A percentile compares a stretch with the other conserved stretches of the same genome.
Conservation (phyloP, 2,113 vertebrate species). For the Epinephelus cyanopodus region DNA sequence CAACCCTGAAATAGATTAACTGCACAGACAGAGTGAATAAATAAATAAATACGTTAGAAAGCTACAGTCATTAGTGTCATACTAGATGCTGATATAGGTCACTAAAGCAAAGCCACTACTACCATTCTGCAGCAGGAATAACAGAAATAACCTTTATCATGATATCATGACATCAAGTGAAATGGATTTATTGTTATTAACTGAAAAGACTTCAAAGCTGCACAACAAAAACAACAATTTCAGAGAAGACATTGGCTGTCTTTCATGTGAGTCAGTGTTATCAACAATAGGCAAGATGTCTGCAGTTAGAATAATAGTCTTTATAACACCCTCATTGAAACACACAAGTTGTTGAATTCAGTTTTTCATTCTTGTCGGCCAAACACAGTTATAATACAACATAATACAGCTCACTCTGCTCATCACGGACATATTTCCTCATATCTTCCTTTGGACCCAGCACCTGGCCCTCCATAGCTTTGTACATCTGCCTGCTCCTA, state of each 20-base stretch:
- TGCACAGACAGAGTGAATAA: background rate
- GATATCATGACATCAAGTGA: background rate
- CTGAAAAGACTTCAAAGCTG: background rate
- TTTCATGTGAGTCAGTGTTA: background rate
- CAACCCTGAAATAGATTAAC: background rate
- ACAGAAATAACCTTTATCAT: background rate
- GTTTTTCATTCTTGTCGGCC: conserved; percentile 19
- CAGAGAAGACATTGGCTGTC: background rate
- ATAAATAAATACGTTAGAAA: background rate
- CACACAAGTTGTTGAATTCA: conserved; percentile 20
- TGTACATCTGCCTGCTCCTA: conserved; percentile 8
- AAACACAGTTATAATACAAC: conserved; percentile 17
- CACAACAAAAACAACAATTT: background rate
- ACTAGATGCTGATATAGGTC: background rate
- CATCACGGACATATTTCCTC: conserved; percentile 25
- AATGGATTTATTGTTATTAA: background rate
- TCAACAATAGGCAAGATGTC: conserved; percentile 6
- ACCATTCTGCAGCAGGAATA: background rate
- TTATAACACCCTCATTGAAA: background rate
- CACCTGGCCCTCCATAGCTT: conserved; percentile 16
- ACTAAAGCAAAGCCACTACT: background rate
- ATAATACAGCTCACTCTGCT: conserved; percentile 24
- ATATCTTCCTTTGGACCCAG: conserved; percentile 24
- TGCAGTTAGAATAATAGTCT: background rate
- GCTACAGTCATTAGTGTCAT: background rate